Conservation (phyloP, 1,140 invertebrate species). For the Chironomus tepperi region DNA sequence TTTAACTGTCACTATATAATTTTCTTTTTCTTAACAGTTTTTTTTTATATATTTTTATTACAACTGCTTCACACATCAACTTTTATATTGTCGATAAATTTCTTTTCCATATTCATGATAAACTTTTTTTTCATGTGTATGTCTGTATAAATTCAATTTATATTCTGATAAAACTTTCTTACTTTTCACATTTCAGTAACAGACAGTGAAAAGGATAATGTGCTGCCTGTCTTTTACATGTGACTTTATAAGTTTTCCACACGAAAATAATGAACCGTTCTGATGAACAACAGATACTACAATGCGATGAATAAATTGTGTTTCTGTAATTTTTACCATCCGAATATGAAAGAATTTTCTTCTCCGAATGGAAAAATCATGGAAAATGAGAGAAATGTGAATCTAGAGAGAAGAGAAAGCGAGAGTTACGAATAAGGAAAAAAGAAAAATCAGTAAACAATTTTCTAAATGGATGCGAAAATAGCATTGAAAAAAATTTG, state of each 20-base stretch:
- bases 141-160: neutral
- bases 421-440: neutral
- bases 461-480: conserved; percentile 20
- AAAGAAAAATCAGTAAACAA: conserved; percentile 9
- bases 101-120: too few relatives aligned
- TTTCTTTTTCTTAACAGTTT: too few relatives aligned
- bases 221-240: neutral
- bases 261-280: neutral
- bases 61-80: too few relatives aligned
- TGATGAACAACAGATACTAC: neutral
- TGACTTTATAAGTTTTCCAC: neutral
- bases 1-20: too few relatives aligned
- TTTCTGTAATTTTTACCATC: neutral
- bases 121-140: neutral
- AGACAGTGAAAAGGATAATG: too few relatives aligned
- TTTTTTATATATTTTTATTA: too few relatives aligned
- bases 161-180: neutral
- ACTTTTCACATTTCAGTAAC: neutral
- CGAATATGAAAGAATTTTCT: neutral
- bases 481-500: conserved; percentile 1
- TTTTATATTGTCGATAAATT: too few relatives aligned
- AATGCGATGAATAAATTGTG: neutral
- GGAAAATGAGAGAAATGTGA: neutral
- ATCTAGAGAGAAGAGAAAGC: neutral
- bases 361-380: neutral